Base-by-base conservation (phyloP, 2,888 invertebrate genomes). In the Elgonia sp. region DNA sequence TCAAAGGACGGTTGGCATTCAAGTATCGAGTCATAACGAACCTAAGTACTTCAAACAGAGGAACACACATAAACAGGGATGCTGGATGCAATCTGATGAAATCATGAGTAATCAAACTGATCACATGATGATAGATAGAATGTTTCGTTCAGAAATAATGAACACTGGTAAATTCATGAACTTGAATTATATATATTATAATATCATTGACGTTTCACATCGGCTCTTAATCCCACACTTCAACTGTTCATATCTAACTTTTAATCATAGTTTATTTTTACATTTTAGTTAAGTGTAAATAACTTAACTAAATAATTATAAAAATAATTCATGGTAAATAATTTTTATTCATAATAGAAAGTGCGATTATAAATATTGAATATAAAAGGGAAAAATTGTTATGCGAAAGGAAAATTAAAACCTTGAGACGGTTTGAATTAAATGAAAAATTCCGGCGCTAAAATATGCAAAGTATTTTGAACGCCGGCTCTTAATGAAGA, bases 401-500 rank as follows among this genome's bases (percentile, higher is more conserved):
- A 57, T 8, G 7, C 9, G 14, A 37, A 60, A 37, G 60, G 37
- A 37, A 21, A 60, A 60, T 60, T 60, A 73, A 60, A 73, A 18
- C 40, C 39, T 18, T 37, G 21, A 21, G 21, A 42, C 39, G 50
- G 40, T 40, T 40, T 39, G 40, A 60, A 73, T 60, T 40, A 73
- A 60, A 60, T 72, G 60, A 73, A 42, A 73, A 73, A 73, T 73
- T 73, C 57, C 57, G 21, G 5, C 12, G 29, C 60, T 73, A 60
- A 73, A 73, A 42, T 60, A 42, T 73, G 60, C 60, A 60, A 73
- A 60, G 60, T 57, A 60, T 73, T 73, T 57, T 60, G 42, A 73
- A 42, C 39, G 42, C 21, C n/a, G 12, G 37, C n/a, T 29, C 60
- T 40, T 73, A 73, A 73, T 73, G 73, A 60, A 60, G 73, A 73